A percentile compares a stretch with the other conserved stretches of the same genome.
phyloP scores from a whole-genome alignment of 2,888 invertebrate genomes.

The Heteromyza rotundicornis region DNA sequence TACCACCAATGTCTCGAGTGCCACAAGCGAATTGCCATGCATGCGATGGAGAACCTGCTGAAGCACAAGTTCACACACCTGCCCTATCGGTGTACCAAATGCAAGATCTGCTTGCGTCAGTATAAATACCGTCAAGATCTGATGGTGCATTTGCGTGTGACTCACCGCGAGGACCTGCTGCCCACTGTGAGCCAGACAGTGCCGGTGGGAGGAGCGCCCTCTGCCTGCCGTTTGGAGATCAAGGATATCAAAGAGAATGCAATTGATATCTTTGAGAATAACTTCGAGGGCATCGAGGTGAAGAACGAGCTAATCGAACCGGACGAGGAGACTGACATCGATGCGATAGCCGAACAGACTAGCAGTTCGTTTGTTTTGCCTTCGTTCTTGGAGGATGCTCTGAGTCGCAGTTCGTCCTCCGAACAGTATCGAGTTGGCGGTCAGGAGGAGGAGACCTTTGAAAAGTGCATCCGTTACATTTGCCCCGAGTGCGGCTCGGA shows the following conservation, averaged over 20 bases:
- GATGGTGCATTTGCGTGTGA: constrained; percentile 54
- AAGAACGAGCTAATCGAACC: constrained; percentile 32
- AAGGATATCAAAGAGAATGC: constrained; percentile 36
- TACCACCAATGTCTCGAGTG: constrained; percentile 55
- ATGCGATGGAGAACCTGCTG: constrained; percentile 52
- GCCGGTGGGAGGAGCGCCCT: constrained; percentile 32
- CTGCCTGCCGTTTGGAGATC: constrained; percentile 26
- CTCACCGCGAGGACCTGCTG: constrained; percentile 50
- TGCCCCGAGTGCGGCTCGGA: constrained; percentile 54
- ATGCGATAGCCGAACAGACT: constrained; percentile 10
- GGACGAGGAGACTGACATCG: constrained; percentile 29
- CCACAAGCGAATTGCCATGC: constrained; percentile 55
- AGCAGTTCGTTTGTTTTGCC: constrained; percentile 15
- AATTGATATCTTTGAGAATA: constrained; percentile 32
- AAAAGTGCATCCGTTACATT: constrained; percentile 52
- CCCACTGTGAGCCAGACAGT: constrained; percentile 41
- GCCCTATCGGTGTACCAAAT: constrained; percentile 53
- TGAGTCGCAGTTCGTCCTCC: constrained; percentile 30
- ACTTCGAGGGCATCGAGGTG: constrained; percentile 26
- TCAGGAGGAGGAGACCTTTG: constrained; percentile 35
- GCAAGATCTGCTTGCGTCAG: constrained; percentile 50
- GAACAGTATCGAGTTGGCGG: background rate
- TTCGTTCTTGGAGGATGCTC: constrained; percentile 36
- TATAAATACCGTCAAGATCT: constrained; percentile 56
- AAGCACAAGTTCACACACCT: constrained; percentile 57